phyloP scores from a whole-genome alignment of 2,888 invertebrate species.

The Syrphus vitripennis region DNA sequence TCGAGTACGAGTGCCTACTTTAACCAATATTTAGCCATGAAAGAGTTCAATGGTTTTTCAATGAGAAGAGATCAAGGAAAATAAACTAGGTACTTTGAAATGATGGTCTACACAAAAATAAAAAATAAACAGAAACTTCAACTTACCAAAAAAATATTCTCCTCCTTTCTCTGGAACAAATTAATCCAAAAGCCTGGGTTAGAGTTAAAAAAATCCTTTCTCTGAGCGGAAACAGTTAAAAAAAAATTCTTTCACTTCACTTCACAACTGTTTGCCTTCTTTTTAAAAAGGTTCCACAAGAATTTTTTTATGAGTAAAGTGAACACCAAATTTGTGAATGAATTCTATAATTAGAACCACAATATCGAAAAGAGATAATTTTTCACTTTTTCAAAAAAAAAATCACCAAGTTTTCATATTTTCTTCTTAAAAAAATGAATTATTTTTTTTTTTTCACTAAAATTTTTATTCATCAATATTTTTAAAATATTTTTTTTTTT shows the following conservation, averaged over 20 bases:
- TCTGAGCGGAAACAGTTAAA: background rate
- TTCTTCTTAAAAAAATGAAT: background rate
- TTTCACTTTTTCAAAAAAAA: background rate
- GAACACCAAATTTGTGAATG: background rate
- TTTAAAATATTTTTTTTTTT: background rate
- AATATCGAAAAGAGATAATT: background rate
- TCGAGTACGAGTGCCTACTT: slow-evolving; percentile 38
- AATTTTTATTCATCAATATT: background rate
- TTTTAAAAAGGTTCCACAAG: background rate
- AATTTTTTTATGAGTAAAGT: slow-evolving; percentile 8
- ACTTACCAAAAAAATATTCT: slow-evolving; percentile 47
- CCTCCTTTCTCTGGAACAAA: background rate
- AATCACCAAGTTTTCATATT: slow-evolving; percentile 19
- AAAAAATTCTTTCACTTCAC: slow-evolving; percentile 13
- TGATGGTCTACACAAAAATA: too few relatives aligned
- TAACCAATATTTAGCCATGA: slow-evolving; percentile 24
- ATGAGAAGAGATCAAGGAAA: background rate
- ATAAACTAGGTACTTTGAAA: slow-evolving; percentile 23
- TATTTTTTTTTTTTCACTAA: background rate
- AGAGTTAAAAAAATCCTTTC: slow-evolving; percentile 17
- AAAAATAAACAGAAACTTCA: too few relatives aligned
- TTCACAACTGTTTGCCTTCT: background rate
- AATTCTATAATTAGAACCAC: background rate
- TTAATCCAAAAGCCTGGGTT: slow-evolving; percentile 48
- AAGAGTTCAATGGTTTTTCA: slow-evolving; percentile 48